Percentiles rank a stretch among this genome's conserved stretches.
Conservation (phyloP, 2,888 invertebrate species). For the Perdita meconis region DNA sequence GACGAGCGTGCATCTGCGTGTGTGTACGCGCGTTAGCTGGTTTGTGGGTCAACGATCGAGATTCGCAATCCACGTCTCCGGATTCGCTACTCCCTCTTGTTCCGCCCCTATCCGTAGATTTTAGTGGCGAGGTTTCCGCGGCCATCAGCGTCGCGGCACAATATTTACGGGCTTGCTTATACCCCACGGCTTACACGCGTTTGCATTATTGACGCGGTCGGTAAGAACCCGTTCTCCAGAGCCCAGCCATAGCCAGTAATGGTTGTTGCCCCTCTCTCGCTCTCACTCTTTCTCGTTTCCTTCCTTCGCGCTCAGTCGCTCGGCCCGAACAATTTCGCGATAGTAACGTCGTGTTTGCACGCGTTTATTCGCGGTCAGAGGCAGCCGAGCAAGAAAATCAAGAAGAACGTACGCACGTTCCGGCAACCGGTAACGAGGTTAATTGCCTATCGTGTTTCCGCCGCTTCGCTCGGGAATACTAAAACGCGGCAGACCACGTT, state of each 20-base stretch:
- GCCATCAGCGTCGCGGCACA: conserved; percentile 51
- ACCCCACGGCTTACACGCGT: conserved; percentile 54
- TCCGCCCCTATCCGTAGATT: conserved; percentile 9
- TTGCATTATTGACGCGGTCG: conserved; percentile 68
- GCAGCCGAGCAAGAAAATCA: conserved; percentile 40
- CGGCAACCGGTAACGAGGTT: conserved; percentile 51
- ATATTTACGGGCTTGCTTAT: conserved; percentile 64
- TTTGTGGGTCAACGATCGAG: not conserved
- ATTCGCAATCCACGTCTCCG: not conserved
- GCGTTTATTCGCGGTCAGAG: conserved; percentile 55
- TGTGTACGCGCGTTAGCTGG: not conserved
- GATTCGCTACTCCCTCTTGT: conserved; percentile 1
- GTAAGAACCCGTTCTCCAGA: conserved; percentile 53
- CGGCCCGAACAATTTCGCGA: conserved; percentile 63
- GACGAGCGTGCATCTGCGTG: too few species aligned
- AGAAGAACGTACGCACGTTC: conserved; percentile 53
- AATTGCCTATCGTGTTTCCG: conserved; percentile 57
- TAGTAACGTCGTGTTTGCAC: conserved; percentile 46
- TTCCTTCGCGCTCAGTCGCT: conserved; percentile 17
- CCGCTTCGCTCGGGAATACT: conserved; percentile 44
- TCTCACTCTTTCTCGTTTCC: conserved; percentile 6
- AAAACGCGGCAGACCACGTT: conserved; percentile 27
- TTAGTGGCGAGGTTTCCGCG: conserved; percentile 42
- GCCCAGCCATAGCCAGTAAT: conserved; percentile 54
- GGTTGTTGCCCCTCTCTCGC: conserved; percentile 38